Evolutionary conservation across 1,140 invertebrate species (phyloP).

Genomic region (Drosophila ambigua): DNA sequence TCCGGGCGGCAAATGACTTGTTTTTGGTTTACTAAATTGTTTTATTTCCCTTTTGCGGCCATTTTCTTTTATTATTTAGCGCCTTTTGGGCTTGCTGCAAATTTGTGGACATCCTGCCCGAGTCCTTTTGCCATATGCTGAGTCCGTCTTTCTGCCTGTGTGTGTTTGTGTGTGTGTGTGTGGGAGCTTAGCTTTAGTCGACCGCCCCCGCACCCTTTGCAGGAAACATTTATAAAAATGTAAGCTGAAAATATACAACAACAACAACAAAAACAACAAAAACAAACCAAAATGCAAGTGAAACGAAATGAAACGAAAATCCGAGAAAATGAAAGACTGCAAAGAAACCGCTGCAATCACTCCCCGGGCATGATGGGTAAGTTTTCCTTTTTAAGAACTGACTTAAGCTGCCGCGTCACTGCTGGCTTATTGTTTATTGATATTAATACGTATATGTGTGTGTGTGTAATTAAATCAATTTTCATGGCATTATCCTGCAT

Average conservation of each 20-base stretch:
- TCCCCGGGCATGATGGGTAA: conserved; percentile 19
- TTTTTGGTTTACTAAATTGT: conserved; percentile 64
- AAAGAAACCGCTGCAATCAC: conserved; percentile 1
- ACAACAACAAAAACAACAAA: neutral
- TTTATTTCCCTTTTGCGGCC: conserved; percentile 47
- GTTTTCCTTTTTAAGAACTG: conserved; percentile 24
- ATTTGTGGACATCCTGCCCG: conserved; percentile 49
- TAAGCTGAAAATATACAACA: neutral
- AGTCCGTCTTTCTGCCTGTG: conserved; percentile 9
- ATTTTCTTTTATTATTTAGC: conserved; percentile 49
- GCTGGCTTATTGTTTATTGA: conserved; percentile 44
- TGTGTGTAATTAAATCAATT: conserved; percentile 44
- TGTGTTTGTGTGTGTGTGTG: conserved; percentile 1
- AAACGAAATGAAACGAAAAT: no score
- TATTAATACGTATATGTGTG: neutral
- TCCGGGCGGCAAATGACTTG: conserved; percentile 66
- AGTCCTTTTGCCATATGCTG: conserved; percentile 63
- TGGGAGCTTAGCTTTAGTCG: neutral
- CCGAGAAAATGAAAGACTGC: neutral
- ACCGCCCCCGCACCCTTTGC: neutral
- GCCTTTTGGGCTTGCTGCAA: conserved; percentile 35
- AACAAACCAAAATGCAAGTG: conserved; percentile 1
- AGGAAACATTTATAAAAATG: conserved; percentile 6
- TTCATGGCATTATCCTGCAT: conserved; percentile 12
- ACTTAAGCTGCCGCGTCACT: conserved; percentile 35